Evolutionary conservation across 1,140 invertebrate species (phyloP).

Genomic region (Sycophila sp.): DNA sequence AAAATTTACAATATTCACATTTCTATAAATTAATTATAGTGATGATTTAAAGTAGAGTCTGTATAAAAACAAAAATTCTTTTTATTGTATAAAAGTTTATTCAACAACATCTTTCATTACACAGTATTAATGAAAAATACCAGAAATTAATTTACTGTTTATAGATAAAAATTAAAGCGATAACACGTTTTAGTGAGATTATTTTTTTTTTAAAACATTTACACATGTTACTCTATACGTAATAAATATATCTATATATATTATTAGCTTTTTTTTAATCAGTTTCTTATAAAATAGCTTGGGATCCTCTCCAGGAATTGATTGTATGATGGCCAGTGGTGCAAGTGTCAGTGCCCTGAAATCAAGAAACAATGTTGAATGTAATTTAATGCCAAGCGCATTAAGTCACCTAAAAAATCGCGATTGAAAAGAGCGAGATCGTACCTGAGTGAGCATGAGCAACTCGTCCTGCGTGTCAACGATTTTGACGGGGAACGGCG

Average conservation of each 20-base stretch:
- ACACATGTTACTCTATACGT: constrained; percentile 60
- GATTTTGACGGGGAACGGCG: constrained; percentile 98
- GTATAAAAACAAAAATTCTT: no score
- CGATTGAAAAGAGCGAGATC: no score
- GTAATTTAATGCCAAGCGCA: neutral
- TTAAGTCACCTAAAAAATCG: neutral
- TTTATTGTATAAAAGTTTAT: no score
- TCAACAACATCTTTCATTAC: no score
- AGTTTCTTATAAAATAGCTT: constrained; percentile 63
- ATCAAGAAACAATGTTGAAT: constrained; percentile 1
- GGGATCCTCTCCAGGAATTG: constrained; percentile 65
- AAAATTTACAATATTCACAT: no score
- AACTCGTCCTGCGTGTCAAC: constrained; percentile 98
- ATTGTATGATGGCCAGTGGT: constrained; percentile 65
- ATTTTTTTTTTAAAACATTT: constrained; percentile 54
- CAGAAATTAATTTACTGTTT: no score
- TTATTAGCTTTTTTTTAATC: constrained; percentile 60
- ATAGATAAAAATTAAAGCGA: no score
- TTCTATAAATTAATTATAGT: no score
- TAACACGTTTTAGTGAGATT: constrained; percentile 33
- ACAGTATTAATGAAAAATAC: no score
- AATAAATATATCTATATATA: constrained; percentile 60
- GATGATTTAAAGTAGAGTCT: no score
- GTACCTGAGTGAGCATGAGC: constrained; percentile 62
- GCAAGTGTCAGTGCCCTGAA: constrained; percentile 61